Percentiles rank a stretch among this genome's conserved stretches.
Evolutionary conservation across 2,888 invertebrate genomes (phyloP).

Genomic region (Hydroisotoma schaefferi): DNA sequence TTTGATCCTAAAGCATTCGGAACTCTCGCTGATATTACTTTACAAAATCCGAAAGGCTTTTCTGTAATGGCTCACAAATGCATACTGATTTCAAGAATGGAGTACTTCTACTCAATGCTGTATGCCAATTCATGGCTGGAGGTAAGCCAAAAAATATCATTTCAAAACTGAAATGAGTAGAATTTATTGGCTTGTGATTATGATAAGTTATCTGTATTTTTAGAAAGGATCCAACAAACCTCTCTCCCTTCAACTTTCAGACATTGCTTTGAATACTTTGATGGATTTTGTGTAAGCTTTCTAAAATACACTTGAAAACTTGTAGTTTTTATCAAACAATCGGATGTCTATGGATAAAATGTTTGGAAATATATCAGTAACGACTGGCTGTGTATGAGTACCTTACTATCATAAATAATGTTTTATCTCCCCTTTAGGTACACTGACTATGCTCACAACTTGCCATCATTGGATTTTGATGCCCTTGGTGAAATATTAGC

Average conservation of each 20-base stretch:
- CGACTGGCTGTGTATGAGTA: no score
- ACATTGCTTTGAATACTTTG: neutral
- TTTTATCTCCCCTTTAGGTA: slow-evolving; percentile 54
- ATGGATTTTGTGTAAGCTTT: slow-evolving; percentile 7
- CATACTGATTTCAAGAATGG: slow-evolving; percentile 72
- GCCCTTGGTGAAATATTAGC: slow-evolving; percentile 70
- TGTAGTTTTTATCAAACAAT: neutral
- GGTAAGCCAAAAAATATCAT: slow-evolving; percentile 53
- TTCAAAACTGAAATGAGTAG: neutral
- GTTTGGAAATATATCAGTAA: neutral
- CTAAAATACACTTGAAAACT: no score
- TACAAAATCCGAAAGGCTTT: slow-evolving; percentile 2
- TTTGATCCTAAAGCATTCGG: neutral
- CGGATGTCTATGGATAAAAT: neutral
- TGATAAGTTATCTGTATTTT: neutral
- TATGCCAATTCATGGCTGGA: slow-evolving; percentile 74
- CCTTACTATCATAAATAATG: no score
- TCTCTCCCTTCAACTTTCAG: neutral
- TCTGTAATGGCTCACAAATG: slow-evolving; percentile 70
- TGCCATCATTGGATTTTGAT: slow-evolving; percentile 57
- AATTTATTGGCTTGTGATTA: slow-evolving; percentile 7
- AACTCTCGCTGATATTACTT: slow-evolving; percentile 5
- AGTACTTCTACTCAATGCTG: slow-evolving; percentile 77
- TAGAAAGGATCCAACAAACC: slow-evolving; percentile 10
- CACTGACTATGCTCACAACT: slow-evolving; percentile 61